These are phyloP conservation scores for Aspiorhynchus laticeps DNA, from an alignment of 2,113 vertebrate genomes.

Conservation along the genomic window DNA sequence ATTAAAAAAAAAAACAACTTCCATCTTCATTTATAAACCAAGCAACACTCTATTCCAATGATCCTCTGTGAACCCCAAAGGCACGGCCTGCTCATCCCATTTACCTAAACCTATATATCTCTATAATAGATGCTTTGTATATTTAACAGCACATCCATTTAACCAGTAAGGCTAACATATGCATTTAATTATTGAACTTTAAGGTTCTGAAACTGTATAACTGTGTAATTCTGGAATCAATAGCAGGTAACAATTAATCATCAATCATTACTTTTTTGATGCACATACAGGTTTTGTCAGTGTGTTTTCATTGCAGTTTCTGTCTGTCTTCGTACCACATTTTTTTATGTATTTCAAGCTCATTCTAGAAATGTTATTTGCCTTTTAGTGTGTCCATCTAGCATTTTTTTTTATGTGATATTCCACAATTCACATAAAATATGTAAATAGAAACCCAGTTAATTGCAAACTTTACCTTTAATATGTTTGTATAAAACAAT, in stretches of 20 bases:
- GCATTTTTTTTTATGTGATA: too few relatives aligned
- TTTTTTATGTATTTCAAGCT: background rate
- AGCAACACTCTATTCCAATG: constrained; percentile 6
- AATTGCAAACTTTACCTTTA: too few relatives aligned
- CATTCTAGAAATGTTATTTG: too few relatives aligned
- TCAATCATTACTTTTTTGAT: too few relatives aligned
- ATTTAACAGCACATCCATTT: constrained; percentile 9
- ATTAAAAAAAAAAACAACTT: background rate
- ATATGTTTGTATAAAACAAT: too few relatives aligned
- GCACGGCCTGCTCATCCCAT: background rate
- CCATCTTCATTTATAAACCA: constrained; percentile 22
- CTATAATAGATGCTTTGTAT: constrained; percentile 22
- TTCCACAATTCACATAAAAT: too few relatives aligned
- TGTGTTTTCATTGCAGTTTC: background rate
- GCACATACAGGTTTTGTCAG: too few relatives aligned
- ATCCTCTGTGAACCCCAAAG: constrained; percentile 14
- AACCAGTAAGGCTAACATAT: background rate
- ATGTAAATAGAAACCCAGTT: too few relatives aligned
- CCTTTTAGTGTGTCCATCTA: too few relatives aligned
- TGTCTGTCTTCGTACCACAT: too few relatives aligned
- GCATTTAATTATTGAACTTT: background rate
- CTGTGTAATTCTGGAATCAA: too few relatives aligned
- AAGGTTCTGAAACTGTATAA: background rate
- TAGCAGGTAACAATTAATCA: too few relatives aligned
- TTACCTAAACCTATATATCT: constrained; percentile 17